Conservation (phyloP, 2,888 invertebrate genomes). For the Pollenia angustigena region DNA sequence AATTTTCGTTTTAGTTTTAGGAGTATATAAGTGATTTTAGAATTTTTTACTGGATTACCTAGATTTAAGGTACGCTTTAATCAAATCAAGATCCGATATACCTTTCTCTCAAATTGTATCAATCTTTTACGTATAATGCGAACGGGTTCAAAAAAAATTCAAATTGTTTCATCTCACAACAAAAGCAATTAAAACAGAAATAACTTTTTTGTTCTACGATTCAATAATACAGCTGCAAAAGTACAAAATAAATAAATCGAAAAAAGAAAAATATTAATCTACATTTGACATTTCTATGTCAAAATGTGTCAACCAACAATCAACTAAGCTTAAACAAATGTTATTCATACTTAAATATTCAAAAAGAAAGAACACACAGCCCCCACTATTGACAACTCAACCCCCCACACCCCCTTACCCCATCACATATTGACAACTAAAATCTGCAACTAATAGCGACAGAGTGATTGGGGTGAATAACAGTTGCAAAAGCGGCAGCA, state of each 20-base stretch:
- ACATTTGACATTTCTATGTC: slow-evolving; percentile 64
- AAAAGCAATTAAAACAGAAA: slow-evolving; percentile 14
- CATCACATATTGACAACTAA: slow-evolving; percentile 54
- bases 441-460: slow-evolving; percentile 33
- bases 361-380: slow-evolving; percentile 28
- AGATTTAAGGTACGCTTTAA: no score
- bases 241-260: slow-evolving; percentile 5
- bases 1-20: no score
- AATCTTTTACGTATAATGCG: no score
- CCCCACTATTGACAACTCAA: slow-evolving; percentile 41
- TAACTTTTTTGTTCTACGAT: background rate
- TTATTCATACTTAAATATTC: slow-evolving; percentile 54
- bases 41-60: no score
- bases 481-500: background rate
- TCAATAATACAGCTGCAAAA: slow-evolving; percentile 15
- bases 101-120: no score
- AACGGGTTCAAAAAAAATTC: background rate
- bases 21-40: no score
- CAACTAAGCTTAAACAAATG: slow-evolving; percentile 54
- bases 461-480: background rate
- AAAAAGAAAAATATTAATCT: slow-evolving; percentile 34
- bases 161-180: background rate
- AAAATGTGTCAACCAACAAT: slow-evolving; percentile 64
- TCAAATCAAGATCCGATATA: no score
- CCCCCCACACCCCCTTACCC: slow-evolving; percentile 38